A percentile compares a stretch with the other conserved stretches of the same genome.
Evolutionary conservation across 2,888 invertebrate species (phyloP).

Genomic region (Nomada lathburiana): DNA sequence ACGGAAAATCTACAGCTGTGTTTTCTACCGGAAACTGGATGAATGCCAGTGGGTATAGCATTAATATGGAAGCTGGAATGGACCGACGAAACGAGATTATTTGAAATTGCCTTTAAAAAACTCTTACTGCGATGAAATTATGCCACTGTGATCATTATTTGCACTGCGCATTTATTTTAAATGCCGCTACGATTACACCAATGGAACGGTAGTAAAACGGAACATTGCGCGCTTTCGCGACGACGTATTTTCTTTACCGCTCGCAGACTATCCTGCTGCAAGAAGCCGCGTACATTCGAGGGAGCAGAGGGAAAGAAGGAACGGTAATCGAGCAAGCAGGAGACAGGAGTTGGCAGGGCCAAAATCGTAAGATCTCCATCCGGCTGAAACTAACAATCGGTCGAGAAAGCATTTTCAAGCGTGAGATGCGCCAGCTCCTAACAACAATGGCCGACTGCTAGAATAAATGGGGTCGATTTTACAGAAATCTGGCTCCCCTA

Average conservation of each 20-base stretch:
- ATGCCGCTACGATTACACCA: neutral
- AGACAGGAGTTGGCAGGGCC: constrained; percentile 27
- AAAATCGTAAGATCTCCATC: constrained; percentile 22
- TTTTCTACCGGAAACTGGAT: constrained; percentile 18
- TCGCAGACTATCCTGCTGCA: neutral
- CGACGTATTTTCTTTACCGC: too few relatives aligned
- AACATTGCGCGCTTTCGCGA: too few relatives aligned
- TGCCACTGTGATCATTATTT: neutral
- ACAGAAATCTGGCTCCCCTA: constrained; percentile 41
- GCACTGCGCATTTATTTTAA: neutral
- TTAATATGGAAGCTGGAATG: neutral
- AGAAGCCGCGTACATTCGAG: neutral
- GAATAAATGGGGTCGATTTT: constrained; percentile 60
- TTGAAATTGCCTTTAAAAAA: constrained; percentile 14
- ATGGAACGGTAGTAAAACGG: too few relatives aligned
- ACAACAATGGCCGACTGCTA: constrained; percentile 47
- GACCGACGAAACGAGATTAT: constrained; percentile 2
- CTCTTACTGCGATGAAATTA: constrained; percentile 1
- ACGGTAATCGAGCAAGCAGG: neutral
- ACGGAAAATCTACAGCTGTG: neutral
- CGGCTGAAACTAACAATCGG: constrained; percentile 41
- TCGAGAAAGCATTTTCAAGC: constrained; percentile 37
- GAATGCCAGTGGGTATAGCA: neutral
- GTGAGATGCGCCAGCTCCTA: constrained; percentile 38
- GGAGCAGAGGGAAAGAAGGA: neutral